Percentiles rank a stretch among this genome's conserved stretches.
Conservation (phyloP, 1,140 invertebrate genomes). For the Drosophila persimilis region DNA sequence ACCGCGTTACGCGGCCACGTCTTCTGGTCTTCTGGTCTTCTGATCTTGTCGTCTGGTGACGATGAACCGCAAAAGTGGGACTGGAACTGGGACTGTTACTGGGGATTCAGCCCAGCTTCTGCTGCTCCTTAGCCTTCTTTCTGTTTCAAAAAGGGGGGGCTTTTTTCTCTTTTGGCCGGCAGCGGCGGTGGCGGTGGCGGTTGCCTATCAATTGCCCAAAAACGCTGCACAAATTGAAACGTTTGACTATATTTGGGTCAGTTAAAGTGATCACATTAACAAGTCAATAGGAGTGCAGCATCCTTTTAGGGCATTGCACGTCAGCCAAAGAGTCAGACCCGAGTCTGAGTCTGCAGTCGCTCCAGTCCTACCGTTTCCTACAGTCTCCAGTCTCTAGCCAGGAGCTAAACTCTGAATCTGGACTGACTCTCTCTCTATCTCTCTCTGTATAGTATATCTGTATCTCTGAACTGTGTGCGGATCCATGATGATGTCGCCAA, state of each 20-base stretch:
- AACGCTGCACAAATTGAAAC: constrained; percentile 80
- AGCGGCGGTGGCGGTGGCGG: constrained; percentile 29
- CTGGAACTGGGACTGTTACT: constrained; percentile 20
- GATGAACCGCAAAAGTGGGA: constrained; percentile 63
- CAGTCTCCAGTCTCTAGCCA: too few relatives aligned
- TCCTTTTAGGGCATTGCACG: constrained; percentile 80
- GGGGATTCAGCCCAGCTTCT: neutral
- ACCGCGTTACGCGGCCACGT: constrained; percentile 67
- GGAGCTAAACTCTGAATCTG: neutral
- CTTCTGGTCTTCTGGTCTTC: neutral
- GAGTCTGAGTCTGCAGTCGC: constrained; percentile 40
- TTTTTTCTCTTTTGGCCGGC: constrained; percentile 32
- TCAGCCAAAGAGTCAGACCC: constrained; percentile 17
- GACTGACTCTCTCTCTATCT: neutral
- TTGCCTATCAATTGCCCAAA: constrained; percentile 78
- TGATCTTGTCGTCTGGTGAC: constrained; percentile 55
- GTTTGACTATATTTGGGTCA: constrained; percentile 82
- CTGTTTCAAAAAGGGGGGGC: constrained; percentile 9
- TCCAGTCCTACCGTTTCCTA: too few relatives aligned
- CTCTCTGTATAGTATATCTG: neutral
- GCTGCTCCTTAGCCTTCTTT: constrained; percentile 34
- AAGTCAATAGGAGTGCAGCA: constrained; percentile 79
- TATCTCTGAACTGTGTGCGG: constrained; percentile 11
- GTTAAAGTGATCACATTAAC: constrained; percentile 81
- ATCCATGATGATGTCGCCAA: constrained; percentile 31